Conservation (phyloP, 2,797 vertebrate genomes). For the Tapirus indicus region DNA sequence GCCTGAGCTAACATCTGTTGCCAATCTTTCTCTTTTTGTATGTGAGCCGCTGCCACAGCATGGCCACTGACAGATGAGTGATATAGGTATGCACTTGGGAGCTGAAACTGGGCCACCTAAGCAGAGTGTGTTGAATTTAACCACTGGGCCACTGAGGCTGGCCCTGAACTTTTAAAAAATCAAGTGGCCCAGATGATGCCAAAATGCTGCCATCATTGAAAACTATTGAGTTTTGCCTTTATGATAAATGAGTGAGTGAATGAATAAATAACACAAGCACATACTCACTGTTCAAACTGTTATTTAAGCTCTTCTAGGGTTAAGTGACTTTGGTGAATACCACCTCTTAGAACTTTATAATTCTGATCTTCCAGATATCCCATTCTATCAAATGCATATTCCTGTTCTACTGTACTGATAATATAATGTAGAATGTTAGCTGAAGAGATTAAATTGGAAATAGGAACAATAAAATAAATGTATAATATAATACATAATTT, state of each 20-base stretch:
- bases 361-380: conserved; percentile 21
- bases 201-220: neutral
- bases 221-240: neutral
- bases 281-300: neutral
- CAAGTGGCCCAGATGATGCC: neutral
- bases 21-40: no score
- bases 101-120: no score
- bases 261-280: neutral
- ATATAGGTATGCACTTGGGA: no score
- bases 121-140: no score
- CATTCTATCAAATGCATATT: neutral
- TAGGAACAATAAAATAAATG: conserved; percentile 8
- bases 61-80: no score
- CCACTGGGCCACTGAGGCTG: no score
- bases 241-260: neutral
- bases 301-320: neutral
- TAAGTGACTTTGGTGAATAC: neutral
- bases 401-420: neutral
- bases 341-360: neutral
- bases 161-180: neutral
- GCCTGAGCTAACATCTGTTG: no score
- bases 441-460: neutral
- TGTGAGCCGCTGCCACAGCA: no score
- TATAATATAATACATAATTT: neutral
- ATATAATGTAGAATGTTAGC: neutral